phyloP scores from a whole-genome alignment of 2,113 vertebrate species.

The Carassius auratus region DNA sequence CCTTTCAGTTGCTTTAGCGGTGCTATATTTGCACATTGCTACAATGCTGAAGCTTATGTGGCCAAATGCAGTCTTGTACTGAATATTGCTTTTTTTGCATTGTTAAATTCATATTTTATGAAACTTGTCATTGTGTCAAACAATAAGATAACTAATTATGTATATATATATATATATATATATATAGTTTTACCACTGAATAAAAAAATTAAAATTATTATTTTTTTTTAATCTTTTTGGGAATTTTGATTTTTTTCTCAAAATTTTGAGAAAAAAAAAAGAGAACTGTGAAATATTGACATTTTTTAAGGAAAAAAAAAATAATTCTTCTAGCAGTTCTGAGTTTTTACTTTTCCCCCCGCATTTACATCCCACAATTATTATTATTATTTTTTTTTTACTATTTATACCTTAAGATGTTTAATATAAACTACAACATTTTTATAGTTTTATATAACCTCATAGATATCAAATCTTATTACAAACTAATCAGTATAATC shows the following conservation, averaged over 20 bases:
- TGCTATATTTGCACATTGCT: constrained; percentile 39
- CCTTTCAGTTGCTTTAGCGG: constrained; percentile 71
- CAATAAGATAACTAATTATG: not conserved
- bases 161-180: no score
- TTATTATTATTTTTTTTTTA: no score
- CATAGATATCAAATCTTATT: not conserved
- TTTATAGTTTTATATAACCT: not conserved
- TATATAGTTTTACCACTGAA: not conserved
- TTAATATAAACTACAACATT: no score
- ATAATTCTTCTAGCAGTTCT: no score
- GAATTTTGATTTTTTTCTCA: not conserved
- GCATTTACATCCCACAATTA: no score
- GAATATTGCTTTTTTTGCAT: constrained; percentile 28
- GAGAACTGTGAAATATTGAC: not conserved
- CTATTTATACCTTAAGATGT: no score
- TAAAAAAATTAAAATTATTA: no score
- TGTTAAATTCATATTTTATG: not conserved
- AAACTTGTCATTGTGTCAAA: not conserved
- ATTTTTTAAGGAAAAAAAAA: no score
- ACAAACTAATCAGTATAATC: not conserved
- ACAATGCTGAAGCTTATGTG: constrained; percentile 35
- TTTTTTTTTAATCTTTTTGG: no score
- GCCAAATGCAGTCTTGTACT: constrained; percentile 28
- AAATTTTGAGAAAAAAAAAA: not conserved
- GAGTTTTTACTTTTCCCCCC: no score